These are phyloP conservation scores for Pelosia muscerda DNA, from an alignment of 2,888 invertebrate genomes.

Conservation along the genomic window DNA sequence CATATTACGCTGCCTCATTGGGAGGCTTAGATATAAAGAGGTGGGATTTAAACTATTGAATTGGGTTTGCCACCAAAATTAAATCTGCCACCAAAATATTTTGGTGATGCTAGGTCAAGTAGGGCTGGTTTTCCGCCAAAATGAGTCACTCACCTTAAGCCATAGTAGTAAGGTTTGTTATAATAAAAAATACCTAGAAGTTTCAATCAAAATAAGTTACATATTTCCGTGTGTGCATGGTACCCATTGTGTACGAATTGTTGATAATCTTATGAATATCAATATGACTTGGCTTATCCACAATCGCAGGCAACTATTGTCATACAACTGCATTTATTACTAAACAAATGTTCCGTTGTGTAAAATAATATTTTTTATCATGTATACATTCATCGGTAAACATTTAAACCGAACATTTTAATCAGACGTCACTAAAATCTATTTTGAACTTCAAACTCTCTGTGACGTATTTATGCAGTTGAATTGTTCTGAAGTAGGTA, in stretches of 20 bases:
- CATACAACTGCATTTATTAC: neutral
- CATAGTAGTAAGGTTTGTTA: neutral
- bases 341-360: neutral
- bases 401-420: neutral
- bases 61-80: no score
- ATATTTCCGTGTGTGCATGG: slow-evolving; percentile 1
- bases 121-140: no score
- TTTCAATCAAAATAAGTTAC: slow-evolving; percentile 4
- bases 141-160: neutral
- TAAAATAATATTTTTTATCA: neutral
- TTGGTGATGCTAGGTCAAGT: no score
- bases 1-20: no score
- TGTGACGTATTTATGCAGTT: neutral
- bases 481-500: no score
- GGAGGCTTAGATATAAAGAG: no score
- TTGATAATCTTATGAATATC: slow-evolving; percentile 5
- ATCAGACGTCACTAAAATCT: neutral
- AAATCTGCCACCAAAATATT: no score
- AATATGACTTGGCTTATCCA: slow-evolving; percentile 4
- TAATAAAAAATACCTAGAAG: neutral
- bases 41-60: no score
- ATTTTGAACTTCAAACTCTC: neutral
- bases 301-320: neutral
- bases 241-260: slow-evolving; percentile 3
- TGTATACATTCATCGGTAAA: neutral